A percentile compares a stretch with the other conserved stretches of the same genome.
phyloP scores from a whole-genome alignment of 2,113 vertebrate species.

The Pomatorhinus ruficollis region DNA sequence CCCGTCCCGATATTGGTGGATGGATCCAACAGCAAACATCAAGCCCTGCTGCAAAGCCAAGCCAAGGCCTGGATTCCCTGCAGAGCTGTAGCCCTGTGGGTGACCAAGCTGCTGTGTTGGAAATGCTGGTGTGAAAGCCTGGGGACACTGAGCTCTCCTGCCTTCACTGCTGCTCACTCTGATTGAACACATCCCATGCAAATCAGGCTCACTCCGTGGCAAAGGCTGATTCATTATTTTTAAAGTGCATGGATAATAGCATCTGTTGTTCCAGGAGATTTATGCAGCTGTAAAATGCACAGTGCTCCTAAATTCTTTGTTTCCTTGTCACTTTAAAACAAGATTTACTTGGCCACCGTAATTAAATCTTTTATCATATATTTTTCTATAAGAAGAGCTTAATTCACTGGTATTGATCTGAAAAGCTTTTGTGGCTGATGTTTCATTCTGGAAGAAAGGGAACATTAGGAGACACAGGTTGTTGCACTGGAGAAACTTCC shows the following conservation, averaged over 20 bases:
- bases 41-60: not conserved
- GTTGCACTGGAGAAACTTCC: not conserved
- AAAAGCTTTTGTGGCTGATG: conserved; percentile 13
- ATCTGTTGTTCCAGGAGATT: conserved; percentile 47
- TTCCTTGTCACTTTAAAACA: conserved; percentile 41
- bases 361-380: conserved; percentile 51
- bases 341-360: conserved; percentile 46
- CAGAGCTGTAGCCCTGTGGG: not conserved
- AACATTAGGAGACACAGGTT: not conserved
- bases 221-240: conserved; percentile 48
- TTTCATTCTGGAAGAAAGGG: not conserved
- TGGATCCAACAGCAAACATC: not conserved
- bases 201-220: not conserved
- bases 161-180: not conserved
- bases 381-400: conserved; percentile 44
- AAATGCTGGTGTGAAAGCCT: not conserved
- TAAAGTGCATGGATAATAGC: conserved; percentile 37
- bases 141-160: not conserved
- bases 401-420: conserved; percentile 21
- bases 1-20: not conserved
- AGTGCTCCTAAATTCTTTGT: conserved; percentile 41
- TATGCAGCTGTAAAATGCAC: conserved; percentile 38
- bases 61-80: not conserved
- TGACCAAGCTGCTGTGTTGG: not conserved
- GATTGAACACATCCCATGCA: not conserved